phyloP scores from a whole-genome alignment of 2,113 vertebrate species.

The Xiphophorus maculatus region DNA sequence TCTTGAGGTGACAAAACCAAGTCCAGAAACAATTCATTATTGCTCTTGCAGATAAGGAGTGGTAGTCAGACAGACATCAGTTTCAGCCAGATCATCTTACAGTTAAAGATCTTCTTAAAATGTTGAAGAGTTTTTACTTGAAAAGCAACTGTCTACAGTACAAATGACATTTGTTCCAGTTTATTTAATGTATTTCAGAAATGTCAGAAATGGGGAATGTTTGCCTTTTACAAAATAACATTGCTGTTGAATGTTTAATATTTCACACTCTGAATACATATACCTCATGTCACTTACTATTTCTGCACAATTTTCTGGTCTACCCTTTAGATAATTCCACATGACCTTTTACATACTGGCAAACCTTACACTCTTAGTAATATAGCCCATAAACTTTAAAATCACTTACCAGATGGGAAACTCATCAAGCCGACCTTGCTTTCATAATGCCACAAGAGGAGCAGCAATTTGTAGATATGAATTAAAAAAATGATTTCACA shows the following conservation, averaged over 20 bases:
- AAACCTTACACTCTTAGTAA: constrained; percentile 48
- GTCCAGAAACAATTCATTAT: constrained; percentile 43
- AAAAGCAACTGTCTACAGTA: constrained; percentile 9
- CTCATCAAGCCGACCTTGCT: constrained; percentile 60
- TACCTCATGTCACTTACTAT: constrained; percentile 35
- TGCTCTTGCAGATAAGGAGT: constrained; percentile 17
- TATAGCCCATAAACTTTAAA: constrained; percentile 66
- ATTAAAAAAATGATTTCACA: constrained; percentile 70
- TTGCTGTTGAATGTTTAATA: constrained; percentile 11
- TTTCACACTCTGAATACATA: constrained; percentile 33
- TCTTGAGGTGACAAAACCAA: constrained; percentile 46
- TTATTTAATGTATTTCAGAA: constrained; percentile 39
- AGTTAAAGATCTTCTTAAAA: constrained; percentile 1
- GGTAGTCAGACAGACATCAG: constrained; percentile 9
- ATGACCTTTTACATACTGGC: constrained; percentile 62
- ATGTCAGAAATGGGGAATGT: constrained; percentile 29
- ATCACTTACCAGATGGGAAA: constrained; percentile 58
- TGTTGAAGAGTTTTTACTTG: constrained; percentile 10
- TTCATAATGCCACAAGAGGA: constrained; percentile 63
- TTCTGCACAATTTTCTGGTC: constrained; percentile 52
- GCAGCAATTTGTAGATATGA: constrained; percentile 70
- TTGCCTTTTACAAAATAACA: constrained; percentile 22
- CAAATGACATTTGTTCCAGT: constrained; percentile 19
- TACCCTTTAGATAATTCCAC: constrained; percentile 60
- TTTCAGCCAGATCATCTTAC: constrained; percentile 15